phyloP scores from a whole-genome alignment of 2,888 invertebrate species.

The Ophraella communa region DNA sequence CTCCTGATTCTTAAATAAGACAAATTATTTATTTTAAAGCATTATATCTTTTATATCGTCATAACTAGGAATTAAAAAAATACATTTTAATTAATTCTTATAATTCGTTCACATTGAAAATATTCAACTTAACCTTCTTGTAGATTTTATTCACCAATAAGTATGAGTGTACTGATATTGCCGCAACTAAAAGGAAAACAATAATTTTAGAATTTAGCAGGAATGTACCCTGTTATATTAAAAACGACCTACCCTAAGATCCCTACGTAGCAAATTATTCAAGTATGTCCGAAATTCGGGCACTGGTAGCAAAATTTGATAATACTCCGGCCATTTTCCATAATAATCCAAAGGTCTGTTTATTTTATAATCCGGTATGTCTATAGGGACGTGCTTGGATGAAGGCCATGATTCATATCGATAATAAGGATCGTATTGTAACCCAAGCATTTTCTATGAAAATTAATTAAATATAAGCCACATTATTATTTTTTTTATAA shows the following conservation, averaged over 20 bases:
- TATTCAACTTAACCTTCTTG: not conserved
- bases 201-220: not conserved
- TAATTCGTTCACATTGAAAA: not conserved
- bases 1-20: no score
- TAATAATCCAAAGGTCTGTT: constrained; percentile 44
- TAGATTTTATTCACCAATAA: constrained; percentile 36
- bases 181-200: constrained; percentile 39
- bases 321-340: constrained; percentile 43
- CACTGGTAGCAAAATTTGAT: constrained; percentile 40
- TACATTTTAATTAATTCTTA: not conserved
- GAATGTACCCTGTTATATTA: no score
- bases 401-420: constrained; percentile 36
- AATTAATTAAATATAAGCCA: not conserved
- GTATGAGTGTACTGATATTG: constrained; percentile 43
- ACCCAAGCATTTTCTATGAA: constrained; percentile 40
- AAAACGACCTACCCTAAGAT: constrained; percentile 38
- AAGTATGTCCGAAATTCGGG: constrained; percentile 43
- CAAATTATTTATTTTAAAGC: no score
- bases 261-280: constrained; percentile 44
- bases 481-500: no score
- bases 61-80: no score
- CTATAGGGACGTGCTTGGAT: constrained; percentile 44
- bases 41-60: no score
- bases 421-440: constrained; percentile 42
- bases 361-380: constrained; percentile 44